Conservation (phyloP, 1,140 invertebrate species). For the Ctenoplectra terminalis region DNA sequence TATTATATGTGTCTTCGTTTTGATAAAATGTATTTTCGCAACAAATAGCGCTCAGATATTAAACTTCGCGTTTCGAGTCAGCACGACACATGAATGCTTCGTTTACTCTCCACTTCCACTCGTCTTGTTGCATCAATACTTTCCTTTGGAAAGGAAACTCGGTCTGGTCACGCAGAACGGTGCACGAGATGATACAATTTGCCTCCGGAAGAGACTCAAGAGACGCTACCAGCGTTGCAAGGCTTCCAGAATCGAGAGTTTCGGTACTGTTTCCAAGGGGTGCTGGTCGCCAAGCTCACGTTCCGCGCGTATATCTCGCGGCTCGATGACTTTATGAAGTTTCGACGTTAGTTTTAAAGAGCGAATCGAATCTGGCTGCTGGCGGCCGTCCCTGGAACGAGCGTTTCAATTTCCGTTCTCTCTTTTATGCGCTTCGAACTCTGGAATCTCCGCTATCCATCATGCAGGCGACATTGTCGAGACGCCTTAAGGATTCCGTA, state of each 20-base stretch:
- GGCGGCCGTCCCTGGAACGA: not conserved
- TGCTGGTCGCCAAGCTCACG: not conserved
- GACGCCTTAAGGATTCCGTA: conserved; percentile 34
- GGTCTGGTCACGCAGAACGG: not conserved
- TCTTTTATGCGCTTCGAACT: conserved; percentile 31
- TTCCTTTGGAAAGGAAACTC: not conserved
- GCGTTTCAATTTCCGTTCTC: conserved; percentile 42
- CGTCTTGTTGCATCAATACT: not conserved
- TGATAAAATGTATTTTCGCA: not conserved
- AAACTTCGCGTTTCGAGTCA: not conserved
- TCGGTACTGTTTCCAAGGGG: not conserved
- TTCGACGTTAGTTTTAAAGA: conserved; percentile 28
- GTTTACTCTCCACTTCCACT: not conserved
- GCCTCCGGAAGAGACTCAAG: not conserved
- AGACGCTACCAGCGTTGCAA: not conserved
- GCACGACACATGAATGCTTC: not conserved
- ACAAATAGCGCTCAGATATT: not conserved
- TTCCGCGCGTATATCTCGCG: not conserved
- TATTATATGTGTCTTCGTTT: too few relatives aligned
- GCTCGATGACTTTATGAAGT: conserved; percentile 9
- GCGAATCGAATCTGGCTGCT: conserved; percentile 4
- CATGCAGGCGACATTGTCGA: conserved; percentile 38
- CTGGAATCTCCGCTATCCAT: conserved; percentile 50
- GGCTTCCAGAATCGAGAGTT: not conserved
- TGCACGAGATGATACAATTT: conserved; percentile 24